phyloP scores from a whole-genome alignment of 2,888 invertebrate species.

The Chaitophorus viminalis region DNA sequence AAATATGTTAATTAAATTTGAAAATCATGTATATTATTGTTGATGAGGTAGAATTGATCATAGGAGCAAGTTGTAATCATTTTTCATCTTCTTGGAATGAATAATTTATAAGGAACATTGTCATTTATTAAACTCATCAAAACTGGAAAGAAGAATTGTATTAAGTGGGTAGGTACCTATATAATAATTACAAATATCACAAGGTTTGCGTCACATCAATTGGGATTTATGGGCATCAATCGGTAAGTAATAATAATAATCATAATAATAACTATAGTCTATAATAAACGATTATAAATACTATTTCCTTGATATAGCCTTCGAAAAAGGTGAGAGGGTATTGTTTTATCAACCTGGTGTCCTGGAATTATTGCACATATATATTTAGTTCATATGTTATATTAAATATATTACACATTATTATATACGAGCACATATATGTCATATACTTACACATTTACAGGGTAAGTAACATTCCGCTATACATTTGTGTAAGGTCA shows the following conservation, averaged over 20 bases:
- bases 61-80: too few relatives aligned
- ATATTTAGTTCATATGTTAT: neutral
- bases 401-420: too few relatives aligned
- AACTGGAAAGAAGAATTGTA: neutral
- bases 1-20: too few relatives aligned
- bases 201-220: constrained; percentile 3
- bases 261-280: constrained; percentile 11
- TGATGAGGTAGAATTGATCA: too few relatives aligned
- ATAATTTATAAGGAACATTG: neutral
- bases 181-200: constrained; percentile 7
- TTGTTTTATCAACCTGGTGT: constrained; percentile 35
- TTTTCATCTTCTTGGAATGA: neutral
- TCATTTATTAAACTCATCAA: neutral
- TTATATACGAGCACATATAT: constrained; percentile 16
- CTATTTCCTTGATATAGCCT: neutral
- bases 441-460: neutral
- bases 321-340: neutral
- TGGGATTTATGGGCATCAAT: constrained; percentile 14
- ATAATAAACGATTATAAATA: neutral
- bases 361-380: constrained; percentile 22
- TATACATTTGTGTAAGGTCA: constrained; percentile 21
- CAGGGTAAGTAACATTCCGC: constrained; percentile 44
- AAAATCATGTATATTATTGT: too few relatives aligned
- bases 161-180: neutral
- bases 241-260: neutral